phyloP scores from a whole-genome alignment of 2,888 invertebrate genomes.

The Peribatodes rhomboidaria region DNA sequence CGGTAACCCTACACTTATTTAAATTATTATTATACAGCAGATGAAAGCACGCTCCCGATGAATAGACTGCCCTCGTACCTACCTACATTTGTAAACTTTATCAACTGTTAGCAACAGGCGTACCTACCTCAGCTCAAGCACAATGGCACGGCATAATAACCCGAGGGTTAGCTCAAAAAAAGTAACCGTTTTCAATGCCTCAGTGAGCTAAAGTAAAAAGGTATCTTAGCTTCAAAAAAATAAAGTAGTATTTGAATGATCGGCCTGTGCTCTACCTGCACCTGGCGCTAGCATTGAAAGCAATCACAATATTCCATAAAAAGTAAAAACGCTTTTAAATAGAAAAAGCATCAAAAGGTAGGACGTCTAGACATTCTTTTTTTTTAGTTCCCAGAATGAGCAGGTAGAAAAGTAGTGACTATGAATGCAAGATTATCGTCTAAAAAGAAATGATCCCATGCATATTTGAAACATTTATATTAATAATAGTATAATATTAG shows the following conservation, averaged over 20 bases:
- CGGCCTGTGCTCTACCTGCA: slow-evolving; percentile 75
- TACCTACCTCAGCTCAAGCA: slow-evolving; percentile 41
- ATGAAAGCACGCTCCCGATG: slow-evolving; percentile 33
- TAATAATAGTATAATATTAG: neutral
- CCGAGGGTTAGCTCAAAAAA: slow-evolving; percentile 55
- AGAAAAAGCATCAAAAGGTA: slow-evolving; percentile 79
- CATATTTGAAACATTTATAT: slow-evolving; percentile 41
- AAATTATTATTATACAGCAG: slow-evolving; percentile 34
- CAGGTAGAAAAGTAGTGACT: slow-evolving; percentile 69
- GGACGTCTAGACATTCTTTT: slow-evolving; percentile 83
- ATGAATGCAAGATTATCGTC: slow-evolving; percentile 32
- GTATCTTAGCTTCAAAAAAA: slow-evolving; percentile 64
- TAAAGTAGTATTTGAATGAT: slow-evolving; percentile 68
- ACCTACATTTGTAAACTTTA: slow-evolving; percentile 42
- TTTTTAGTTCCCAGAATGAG: slow-evolving; percentile 73
- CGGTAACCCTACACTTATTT: slow-evolving; percentile 39
- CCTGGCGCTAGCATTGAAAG: slow-evolving; percentile 75
- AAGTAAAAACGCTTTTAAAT: slow-evolving; percentile 80
- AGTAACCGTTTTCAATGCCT: slow-evolving; percentile 52
- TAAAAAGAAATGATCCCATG: slow-evolving; percentile 38
- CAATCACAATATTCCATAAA: slow-evolving; percentile 74
- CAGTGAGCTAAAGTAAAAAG: slow-evolving; percentile 59
- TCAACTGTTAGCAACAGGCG: slow-evolving; percentile 44
- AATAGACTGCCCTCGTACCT: slow-evolving; percentile 37
- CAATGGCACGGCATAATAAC: slow-evolving; percentile 46